Evolutionary conservation across 2,113 vertebrate species (phyloP).

Genomic region (Scytalopus superciliaris): DNA sequence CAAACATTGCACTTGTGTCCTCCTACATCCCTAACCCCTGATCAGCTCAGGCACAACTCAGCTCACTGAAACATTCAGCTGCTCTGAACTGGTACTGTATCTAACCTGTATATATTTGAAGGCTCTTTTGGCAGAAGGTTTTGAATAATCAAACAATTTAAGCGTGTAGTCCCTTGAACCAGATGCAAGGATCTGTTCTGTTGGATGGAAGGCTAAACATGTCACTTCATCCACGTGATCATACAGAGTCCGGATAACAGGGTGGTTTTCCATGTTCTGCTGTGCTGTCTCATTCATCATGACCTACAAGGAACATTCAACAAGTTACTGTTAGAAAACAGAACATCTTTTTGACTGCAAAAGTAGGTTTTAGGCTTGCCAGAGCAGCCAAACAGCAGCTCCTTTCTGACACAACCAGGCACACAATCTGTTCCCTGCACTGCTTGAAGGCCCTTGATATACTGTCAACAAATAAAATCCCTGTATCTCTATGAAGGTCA

Average conservation of each 20-base stretch:
- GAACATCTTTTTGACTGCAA: neutral
- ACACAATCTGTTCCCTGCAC: neutral
- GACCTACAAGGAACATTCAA: constrained; percentile 76
- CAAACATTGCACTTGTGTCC: neutral
- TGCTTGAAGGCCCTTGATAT: neutral
- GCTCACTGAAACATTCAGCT: neutral
- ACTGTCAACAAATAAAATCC: neutral
- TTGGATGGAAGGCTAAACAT: constrained; percentile 94
- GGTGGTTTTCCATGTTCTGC: constrained; percentile 99
- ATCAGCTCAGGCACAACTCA: neutral
- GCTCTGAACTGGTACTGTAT: neutral
- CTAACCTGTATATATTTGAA: constrained; percentile 98
- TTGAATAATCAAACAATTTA: constrained; percentile 98
- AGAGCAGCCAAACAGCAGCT: neutral
- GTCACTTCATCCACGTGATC: constrained; percentile 98
- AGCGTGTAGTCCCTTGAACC: constrained; percentile 97
- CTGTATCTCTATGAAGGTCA: neutral
- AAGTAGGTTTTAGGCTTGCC: neutral
- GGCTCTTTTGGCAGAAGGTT: constrained; percentile 97
- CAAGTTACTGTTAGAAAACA: neutral
- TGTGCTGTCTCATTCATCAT: constrained; percentile 99
- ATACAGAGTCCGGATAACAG: constrained; percentile 94
- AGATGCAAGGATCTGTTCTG: constrained; percentile 95
- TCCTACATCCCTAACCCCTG: neutral
- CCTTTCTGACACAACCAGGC: neutral